Evolutionary conservation across 2,113 vertebrate species (phyloP), one percentile per base, ranked within the genome.

Genomic region (Chaenogobius annularis): DNA sequence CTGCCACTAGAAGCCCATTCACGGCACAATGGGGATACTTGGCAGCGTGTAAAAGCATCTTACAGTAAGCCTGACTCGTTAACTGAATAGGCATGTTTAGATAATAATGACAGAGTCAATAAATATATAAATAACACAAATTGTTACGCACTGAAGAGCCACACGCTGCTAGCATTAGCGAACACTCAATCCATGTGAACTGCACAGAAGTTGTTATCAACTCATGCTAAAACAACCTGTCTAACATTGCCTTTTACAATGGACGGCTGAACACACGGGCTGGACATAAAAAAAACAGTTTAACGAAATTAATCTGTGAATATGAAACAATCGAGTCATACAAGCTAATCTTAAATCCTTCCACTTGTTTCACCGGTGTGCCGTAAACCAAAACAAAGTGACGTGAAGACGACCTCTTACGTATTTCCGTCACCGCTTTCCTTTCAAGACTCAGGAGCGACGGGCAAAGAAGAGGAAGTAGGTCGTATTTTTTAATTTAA

Each of bases 31-130:
- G 94, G 0, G 97, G 96, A 80, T 97, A 98, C 85, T 98, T 98
- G 19, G 96, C 95, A 17, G 97, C 92, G 64, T 98, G 97, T 50
- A 98, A 90, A 59, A 98, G 87, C 96, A 98, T 98, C 78, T 99
- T 98, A 82, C 97, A 97, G 83, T 98, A 98, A 1, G 97, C 96
- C 85, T 98, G 97, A 0, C 96, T 98, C 14, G 95, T 97, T 78
- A 99, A 82, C 78, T 95, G 97, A 78, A 95, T 90, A 8, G 92
- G 90, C 88, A 95, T 95, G 89, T 93, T 95, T 66, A 63, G 72
- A 10, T n/a, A 19, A 62, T 58, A 37, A 64, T 7, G 6, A 3
- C 58, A 7, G 47, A 77, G 13, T 35, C 7, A 35, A 15, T 52
- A 22, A 31, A 23, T 7, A 26, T 31, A 77, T 43, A 66, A 65